Conservation (phyloP, 2,888 invertebrate species). For the Drosophila recens region DNA sequence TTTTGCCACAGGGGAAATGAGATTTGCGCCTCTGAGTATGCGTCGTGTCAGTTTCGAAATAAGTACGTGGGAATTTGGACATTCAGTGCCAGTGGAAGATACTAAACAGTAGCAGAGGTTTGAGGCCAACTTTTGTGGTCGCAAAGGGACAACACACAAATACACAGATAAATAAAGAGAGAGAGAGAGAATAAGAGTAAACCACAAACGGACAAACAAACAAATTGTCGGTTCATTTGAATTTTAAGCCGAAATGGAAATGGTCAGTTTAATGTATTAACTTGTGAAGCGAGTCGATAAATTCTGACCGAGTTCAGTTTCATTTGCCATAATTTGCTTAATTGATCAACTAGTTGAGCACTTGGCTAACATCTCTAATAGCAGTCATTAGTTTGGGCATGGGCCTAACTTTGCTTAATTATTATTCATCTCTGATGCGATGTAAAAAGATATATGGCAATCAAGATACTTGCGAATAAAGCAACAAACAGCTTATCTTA, state of each 20-base stretch:
- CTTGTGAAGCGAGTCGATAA: conserved; percentile 26
- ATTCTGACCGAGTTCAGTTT: conserved; percentile 17
- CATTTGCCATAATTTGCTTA: conserved; percentile 37
- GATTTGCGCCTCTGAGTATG: conserved; percentile 72
- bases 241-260: conserved; percentile 35
- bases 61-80: conserved; percentile 63
- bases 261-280: conserved; percentile 9
- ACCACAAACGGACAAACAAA: conserved; percentile 50
- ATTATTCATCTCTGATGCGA: conserved; percentile 4
- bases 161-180: background rate
- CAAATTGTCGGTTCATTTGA: conserved; percentile 32
- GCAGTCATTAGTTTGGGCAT: conserved; percentile 8
- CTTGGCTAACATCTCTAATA: conserved; percentile 26
- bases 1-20: conserved; percentile 72
- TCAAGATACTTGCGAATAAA: background rate
- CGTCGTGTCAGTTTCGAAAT: conserved; percentile 72
- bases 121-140: conserved; percentile 52
- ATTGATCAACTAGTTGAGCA: conserved; percentile 38
- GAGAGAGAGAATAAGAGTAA: background rate
- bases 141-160: conserved; percentile 49
- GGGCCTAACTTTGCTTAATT: conserved; percentile 4
- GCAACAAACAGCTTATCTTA: background rate
- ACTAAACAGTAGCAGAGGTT: conserved; percentile 4
- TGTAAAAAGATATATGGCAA: background rate
- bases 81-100: conserved; percentile 40